phyloP scores from a whole-genome alignment of 2,113 vertebrate species.

The Agapornis roseicollis region DNA sequence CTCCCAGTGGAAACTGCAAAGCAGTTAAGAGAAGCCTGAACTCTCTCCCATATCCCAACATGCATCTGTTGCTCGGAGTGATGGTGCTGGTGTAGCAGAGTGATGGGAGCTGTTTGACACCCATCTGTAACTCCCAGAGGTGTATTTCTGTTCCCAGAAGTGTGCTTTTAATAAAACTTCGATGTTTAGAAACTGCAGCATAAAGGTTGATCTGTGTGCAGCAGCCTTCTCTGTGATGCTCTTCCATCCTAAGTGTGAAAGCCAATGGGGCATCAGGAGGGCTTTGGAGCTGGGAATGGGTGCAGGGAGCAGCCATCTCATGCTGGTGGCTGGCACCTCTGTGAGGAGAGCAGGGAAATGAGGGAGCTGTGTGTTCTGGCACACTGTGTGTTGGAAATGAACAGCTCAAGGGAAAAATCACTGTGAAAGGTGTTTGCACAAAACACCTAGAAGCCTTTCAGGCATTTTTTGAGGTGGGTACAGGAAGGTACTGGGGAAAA shows the following conservation, averaged over 20 bases:
- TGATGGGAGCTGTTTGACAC: not conserved
- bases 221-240: not conserved
- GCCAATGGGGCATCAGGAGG: not conserved
- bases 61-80: not conserved
- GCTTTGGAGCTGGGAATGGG: not conserved
- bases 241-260: not conserved
- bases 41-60: not conserved
- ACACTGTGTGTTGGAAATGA: rapidly evolving
- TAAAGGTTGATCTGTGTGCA: not conserved
- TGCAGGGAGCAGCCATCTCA: not conserved
- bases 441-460: slow-evolving; percentile 40
- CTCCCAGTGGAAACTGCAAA: not conserved
- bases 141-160: not conserved
- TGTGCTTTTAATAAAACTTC: not conserved
- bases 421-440: slow-evolving; percentile 30
- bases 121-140: not conserved
- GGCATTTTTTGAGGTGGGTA: slow-evolving; percentile 49
- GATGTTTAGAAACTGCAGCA: not conserved
- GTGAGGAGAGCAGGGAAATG: not conserved
- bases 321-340: not conserved
- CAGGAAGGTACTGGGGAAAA: slow-evolving; percentile 47
- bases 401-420: not conserved
- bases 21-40: not conserved
- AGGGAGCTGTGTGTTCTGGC: not conserved
- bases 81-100: not conserved